Percentiles rank a stretch among this genome's conserved stretches.
Conservation (phyloP, 1,140 invertebrate species). For the Cydia amplana region DNA sequence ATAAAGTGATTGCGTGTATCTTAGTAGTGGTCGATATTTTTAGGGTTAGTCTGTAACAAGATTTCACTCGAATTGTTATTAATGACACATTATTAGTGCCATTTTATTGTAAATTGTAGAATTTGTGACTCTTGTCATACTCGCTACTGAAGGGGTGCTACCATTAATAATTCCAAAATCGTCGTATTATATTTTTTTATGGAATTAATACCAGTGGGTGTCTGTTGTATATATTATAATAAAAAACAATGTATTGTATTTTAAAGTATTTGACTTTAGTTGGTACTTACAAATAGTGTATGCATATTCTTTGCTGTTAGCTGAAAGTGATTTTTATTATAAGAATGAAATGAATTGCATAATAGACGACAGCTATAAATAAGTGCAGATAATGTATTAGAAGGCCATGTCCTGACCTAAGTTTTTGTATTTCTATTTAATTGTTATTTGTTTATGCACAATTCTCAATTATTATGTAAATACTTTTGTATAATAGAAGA, state of each 20-base stretch:
- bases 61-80: conserved; percentile 76
- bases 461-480: conserved; percentile 81
- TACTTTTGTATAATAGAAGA: conserved; percentile 80
- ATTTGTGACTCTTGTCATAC: conserved; percentile 80
- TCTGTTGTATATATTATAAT: conserved; percentile 72
- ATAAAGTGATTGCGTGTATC: conserved; percentile 72
- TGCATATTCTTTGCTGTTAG: conserved; percentile 72
- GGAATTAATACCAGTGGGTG: conserved; percentile 77
- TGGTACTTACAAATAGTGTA: conserved; percentile 76
- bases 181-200: conserved; percentile 79
- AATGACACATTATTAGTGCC: conserved; percentile 79
- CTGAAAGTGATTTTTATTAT: conserved; percentile 76
- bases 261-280: conserved; percentile 79
- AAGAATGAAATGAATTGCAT: conserved; percentile 74
- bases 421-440: conserved; percentile 78
- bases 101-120: conserved; percentile 79
- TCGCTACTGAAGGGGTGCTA: conserved; percentile 80
- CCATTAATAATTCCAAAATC: conserved; percentile 80
- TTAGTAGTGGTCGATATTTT: conserved; percentile 68
- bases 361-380: conserved; percentile 75
- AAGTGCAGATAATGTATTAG: conserved; percentile 72
- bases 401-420: conserved; percentile 72
- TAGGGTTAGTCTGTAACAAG: conserved; percentile 79
- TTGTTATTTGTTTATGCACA: conserved; percentile 81
- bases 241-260: conserved; percentile 73